Percentiles rank a stretch among this genome's conserved stretches.
These are phyloP conservation scores for Drosophila kepulauana DNA, from an alignment of 1,140 invertebrate genomes.

Conservation along the genomic window DNA sequence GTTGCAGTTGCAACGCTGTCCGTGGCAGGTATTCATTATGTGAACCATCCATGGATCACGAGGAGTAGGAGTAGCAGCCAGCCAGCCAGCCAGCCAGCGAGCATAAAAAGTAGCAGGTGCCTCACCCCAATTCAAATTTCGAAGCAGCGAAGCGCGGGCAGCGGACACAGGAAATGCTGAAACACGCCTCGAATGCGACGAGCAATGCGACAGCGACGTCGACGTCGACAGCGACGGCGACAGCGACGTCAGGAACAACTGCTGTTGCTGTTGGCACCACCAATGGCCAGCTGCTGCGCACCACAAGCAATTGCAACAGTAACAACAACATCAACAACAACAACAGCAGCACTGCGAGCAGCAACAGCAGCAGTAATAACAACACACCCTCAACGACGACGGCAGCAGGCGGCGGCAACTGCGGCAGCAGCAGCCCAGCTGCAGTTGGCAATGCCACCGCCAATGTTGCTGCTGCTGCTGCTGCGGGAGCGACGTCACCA, in stretches of 20 bases:
- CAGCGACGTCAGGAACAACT: neutral
- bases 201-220: constrained; percentile 55
- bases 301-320: constrained; percentile 22
- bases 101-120: neutral
- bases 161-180: constrained; percentile 66
- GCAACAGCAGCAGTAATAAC: constrained; percentile 9
- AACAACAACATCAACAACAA: constrained; percentile 34
- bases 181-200: constrained; percentile 73
- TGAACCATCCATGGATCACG: constrained; percentile 24
- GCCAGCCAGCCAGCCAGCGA: no score
- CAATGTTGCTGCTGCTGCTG: constrained; percentile 8
- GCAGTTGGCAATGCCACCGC: neutral
- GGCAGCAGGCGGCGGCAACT: neutral
- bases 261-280: constrained; percentile 24
- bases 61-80: constrained; percentile 22
- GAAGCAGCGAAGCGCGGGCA: neutral
- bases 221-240: constrained; percentile 26
- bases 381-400: constrained; percentile 21
- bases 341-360: constrained; percentile 18
- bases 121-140: neutral
- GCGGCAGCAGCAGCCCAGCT: constrained; percentile 14
- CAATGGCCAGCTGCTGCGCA: constrained; percentile 62
- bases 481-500: constrained; percentile 48
- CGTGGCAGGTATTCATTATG: constrained; percentile 38
- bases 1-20: constrained; percentile 24